Conservation (phyloP, 1,140 invertebrate species). For the Anoplolepis gracilipes region DNA sequence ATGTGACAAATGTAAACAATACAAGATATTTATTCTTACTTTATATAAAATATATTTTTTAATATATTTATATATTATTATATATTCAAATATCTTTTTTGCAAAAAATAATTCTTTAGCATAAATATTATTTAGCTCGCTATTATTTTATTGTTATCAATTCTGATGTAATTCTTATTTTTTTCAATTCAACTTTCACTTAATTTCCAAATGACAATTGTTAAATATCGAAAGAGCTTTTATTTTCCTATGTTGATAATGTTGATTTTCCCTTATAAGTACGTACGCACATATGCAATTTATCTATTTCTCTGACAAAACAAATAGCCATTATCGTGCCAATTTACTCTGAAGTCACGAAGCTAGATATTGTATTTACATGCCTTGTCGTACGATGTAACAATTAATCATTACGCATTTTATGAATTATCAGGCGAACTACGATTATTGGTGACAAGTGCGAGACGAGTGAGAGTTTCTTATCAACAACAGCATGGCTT, state of each 20-base stretch:
- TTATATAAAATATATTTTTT: too few species aligned
- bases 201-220: too few species aligned
- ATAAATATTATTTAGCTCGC: neutral
- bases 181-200: neutral
- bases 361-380: constrained; percentile 21
- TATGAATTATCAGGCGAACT: constrained; percentile 70
- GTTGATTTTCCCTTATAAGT: neutral
- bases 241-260: neutral
- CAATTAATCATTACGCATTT: constrained; percentile 74
- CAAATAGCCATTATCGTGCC: constrained; percentile 39
- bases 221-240: neutral
- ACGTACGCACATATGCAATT: neutral
- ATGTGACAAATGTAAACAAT: too few species aligned
- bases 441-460: constrained; percentile 64
- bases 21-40: too few species aligned
- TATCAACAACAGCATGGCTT: constrained; percentile 76
- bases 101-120: too few species aligned
- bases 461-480: constrained; percentile 54
- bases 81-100: neutral
- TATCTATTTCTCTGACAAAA: constrained; percentile 30
- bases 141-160: neutral
- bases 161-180: neutral
- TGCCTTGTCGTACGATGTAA: constrained; percentile 9
- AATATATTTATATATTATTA: too few species aligned
- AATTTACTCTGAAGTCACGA: constrained; percentile 55